Conservation (phyloP, 2,113 vertebrate genomes). For the Arvicanthis niloticus region DNA sequence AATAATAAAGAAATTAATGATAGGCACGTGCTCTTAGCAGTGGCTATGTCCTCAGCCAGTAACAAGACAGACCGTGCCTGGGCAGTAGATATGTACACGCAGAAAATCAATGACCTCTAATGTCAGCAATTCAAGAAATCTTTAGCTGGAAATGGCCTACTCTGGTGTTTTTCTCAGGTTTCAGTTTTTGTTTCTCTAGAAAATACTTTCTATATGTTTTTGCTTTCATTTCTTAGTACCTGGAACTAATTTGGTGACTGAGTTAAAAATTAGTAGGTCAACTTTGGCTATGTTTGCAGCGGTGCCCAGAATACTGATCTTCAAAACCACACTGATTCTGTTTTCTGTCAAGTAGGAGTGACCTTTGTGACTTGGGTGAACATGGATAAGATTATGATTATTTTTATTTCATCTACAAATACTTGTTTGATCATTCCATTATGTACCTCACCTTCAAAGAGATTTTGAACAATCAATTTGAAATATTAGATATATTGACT, state of each 20-base stretch:
- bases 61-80: not conserved
- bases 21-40: not conserved
- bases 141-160: not conserved
- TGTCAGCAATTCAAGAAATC: not conserved
- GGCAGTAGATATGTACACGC: not conserved
- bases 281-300: fast-evolving
- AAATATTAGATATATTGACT: not conserved
- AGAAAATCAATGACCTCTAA: not conserved
- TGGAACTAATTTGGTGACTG: not conserved
- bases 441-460: not conserved
- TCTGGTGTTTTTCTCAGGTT: not conserved
- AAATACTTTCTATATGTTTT: not conserved
- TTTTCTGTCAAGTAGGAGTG: not conserved
- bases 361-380: not conserved
- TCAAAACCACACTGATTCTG: too few species aligned
- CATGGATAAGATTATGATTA: not conserved
- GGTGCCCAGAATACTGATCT: not conserved
- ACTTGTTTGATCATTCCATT: not conserved
- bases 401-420: not conserved
- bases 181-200: not conserved
- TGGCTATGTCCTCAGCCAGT: not conserved
- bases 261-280: not conserved
- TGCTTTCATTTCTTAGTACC: not conserved
- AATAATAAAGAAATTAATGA: not conserved
- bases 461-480: not conserved